Base-by-base conservation (phyloP, 2,113 vertebrate species). In the Gobiocypris rarus region DNA sequence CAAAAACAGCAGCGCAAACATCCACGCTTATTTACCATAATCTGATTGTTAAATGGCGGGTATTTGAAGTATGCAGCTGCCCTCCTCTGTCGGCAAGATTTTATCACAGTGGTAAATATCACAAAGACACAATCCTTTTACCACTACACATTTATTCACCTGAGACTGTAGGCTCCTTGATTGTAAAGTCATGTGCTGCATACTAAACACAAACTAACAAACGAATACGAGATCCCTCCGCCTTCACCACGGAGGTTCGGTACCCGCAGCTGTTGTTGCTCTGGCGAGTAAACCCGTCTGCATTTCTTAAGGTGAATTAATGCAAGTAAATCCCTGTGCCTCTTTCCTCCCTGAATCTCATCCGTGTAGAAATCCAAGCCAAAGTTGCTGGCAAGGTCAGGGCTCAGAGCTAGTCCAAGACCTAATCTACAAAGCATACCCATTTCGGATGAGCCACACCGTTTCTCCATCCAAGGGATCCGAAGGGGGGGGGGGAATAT, bases 41-140 rank as follows among this genome's bases (percentile, higher is more conserved):
- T 87, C 86, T 83, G 86, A 87, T 87, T 85, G 75, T 75, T 71
- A 85, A 83, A 81, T 82, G 81, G 7, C 13, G 56, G 81, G 75
- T 85, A 65, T 58, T 67, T 38, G 80, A 85, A 87, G 86, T 74
- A 83, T 85, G 83, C 80, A 79, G 83, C 83, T 82, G 73, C 83
- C 81, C 73, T 75, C 67, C 75, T 82, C 83, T 83, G 58, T 80
- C 26, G 34, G 52, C 24, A 75, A 81, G 86, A 83, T 87, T 61
- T 48, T 87, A 85, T 87, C 86, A 70, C 11, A 28, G 80, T 84
- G 69, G 87, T 74, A 75, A 88, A 81, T 82, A 84, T 86, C 84
- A 88, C 77, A 88, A 82, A 88, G 77, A 61, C 76, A 14, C 84
- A 86, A 83, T 86, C 84, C 84, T 31, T 88, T 77, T 81, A 59